Evolutionary conservation across 1,140 invertebrate species (phyloP).

Genomic region (Hypsibius dujardini): DNA sequence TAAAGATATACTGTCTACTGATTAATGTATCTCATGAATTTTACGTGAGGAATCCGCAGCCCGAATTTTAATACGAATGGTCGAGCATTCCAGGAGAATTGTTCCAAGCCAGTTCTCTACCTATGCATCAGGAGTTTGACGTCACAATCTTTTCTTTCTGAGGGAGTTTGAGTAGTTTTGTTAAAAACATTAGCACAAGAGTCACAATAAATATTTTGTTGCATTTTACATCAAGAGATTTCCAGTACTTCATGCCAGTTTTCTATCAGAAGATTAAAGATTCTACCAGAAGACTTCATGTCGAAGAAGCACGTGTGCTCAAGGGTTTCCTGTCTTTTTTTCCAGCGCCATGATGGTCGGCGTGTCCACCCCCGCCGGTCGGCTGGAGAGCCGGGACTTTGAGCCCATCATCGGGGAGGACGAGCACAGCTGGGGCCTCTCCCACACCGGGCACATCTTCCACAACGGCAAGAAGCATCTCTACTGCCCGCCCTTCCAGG

Average conservation of each 20-base stretch:
- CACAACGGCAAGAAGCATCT: conserved; percentile 43
- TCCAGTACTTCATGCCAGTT: not conserved
- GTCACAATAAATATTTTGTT: not conserved
- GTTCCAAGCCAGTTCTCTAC: too few species aligned
- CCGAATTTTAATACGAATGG: too few species aligned
- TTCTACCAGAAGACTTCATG: not conserved
- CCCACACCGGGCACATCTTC: conserved; percentile 53
- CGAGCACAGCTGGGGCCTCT: conserved; percentile 49
- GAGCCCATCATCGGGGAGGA: conserved; percentile 52
- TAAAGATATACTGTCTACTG: too few species aligned
- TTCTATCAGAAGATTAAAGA: not conserved
- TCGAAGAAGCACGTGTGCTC: not conserved
- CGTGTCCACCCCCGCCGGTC: conserved; percentile 43
- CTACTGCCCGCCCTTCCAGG: conserved; percentile 49
- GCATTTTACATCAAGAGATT: not conserved
- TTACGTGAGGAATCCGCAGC: too few species aligned
- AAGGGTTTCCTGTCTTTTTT: not conserved
- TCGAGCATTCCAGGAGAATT: too few species aligned
- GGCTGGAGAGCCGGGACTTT: conserved; percentile 47
- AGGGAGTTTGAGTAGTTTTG: too few species aligned
- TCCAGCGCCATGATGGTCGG: conserved; percentile 54
- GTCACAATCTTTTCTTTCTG: too few species aligned
- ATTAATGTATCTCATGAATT: too few species aligned
- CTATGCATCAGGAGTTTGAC: too few species aligned
- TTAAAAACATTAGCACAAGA: not conserved